Evolutionary conservation across 2,888 invertebrate genomes (phyloP).

Genomic region (Habrosyne pyritoides): DNA sequence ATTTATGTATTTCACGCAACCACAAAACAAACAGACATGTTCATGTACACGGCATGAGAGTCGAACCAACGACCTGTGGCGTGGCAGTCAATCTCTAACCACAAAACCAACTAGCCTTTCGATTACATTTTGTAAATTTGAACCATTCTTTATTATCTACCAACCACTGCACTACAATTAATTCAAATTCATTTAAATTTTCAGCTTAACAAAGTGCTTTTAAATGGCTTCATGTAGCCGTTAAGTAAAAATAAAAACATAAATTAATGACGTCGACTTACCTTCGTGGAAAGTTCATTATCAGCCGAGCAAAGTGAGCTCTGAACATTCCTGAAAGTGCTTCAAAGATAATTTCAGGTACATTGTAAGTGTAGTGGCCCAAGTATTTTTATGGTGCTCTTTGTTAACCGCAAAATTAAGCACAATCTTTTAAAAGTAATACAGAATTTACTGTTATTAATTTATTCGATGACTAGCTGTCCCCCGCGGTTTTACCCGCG

Average conservation of each 20-base stretch:
- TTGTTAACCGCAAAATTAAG: not conserved
- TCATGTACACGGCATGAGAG: no score
- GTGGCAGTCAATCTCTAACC: no score
- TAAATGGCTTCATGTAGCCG: not conserved
- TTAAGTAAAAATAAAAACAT: conserved; percentile 10
- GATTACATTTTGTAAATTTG: no score
- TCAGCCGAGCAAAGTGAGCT: conserved; percentile 14
- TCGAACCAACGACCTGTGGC: no score
- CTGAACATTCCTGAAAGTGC: conserved; percentile 19
- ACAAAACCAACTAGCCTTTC: no score
- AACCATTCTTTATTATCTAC: no score
- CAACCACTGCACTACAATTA: no score
- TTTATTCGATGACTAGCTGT: no score
- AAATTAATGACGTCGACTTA: conserved; percentile 4
- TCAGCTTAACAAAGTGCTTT: not conserved
- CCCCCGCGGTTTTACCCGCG: no score
- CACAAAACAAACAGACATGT: no score
- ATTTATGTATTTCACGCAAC: no score
- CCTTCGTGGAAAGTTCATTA: conserved; percentile 4
- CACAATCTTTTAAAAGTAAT: not conserved
- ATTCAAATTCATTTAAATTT: not conserved
- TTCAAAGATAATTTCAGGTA: conserved; percentile 11
- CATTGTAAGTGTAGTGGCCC: conserved; percentile 5
- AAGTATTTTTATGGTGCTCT: conserved; percentile 4
- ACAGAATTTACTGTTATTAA: not conserved